These are phyloP conservation scores for Harpegnathos saltator DNA, from an alignment of 1,140 invertebrate species.

Conservation along the genomic window DNA sequence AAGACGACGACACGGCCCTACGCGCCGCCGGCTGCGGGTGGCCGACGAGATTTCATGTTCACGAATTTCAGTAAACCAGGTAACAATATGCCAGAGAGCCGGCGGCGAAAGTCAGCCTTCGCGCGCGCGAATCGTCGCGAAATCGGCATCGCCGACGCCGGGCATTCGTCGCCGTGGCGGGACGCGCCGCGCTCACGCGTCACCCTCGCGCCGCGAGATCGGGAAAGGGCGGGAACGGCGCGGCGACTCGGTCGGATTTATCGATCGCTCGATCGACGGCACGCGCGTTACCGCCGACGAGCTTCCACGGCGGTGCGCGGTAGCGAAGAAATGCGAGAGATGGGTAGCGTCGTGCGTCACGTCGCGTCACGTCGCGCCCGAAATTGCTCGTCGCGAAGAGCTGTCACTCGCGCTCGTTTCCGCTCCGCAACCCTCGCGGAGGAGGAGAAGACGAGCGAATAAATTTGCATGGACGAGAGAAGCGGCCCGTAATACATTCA, in stretches of 20 bases:
- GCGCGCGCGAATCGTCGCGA: constrained; percentile 48
- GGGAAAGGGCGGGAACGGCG: constrained; percentile 69
- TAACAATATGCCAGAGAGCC: constrained; percentile 76
- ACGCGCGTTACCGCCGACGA: constrained; percentile 37
- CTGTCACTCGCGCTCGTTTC: constrained; percentile 20
- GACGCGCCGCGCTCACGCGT: constrained; percentile 32
- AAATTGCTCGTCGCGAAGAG: constrained; percentile 24
- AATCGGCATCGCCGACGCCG: constrained; percentile 53
- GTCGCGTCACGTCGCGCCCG: constrained; percentile 15
- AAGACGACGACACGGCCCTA: constrained; percentile 39
- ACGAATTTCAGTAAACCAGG: constrained; percentile 83
- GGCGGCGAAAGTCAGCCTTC: constrained; percentile 39
- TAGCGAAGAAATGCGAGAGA: neutral
- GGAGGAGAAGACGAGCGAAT: neutral
- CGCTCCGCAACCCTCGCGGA: neutral
- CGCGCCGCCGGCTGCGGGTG: constrained; percentile 70
- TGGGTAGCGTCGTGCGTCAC: neutral
- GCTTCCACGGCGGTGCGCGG: too few relatives aligned
- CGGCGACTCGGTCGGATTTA: constrained; percentile 39
- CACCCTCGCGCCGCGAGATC: constrained; percentile 1
- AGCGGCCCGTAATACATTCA: constrained; percentile 1
- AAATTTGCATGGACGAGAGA: constrained; percentile 5
- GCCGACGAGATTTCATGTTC: constrained; percentile 82
- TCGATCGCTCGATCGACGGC: constrained; percentile 68
- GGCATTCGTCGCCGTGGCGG: constrained; percentile 18